Conservation (phyloP, 2,888 invertebrate species). For the Pedicia rivosa region DNA sequence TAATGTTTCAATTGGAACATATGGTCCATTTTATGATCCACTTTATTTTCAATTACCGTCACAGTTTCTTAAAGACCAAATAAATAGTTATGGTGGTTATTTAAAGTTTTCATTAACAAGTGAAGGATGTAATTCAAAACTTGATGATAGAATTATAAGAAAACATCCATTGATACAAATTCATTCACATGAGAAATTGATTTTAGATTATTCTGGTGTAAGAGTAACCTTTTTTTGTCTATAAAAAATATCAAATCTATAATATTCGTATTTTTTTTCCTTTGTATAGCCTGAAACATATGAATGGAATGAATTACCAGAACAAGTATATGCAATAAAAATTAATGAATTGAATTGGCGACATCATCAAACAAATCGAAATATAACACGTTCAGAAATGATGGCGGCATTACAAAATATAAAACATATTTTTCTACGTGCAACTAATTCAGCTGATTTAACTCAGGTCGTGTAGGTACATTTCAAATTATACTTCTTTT, state of each 20-base stretch:
- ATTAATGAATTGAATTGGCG: slow-evolving; percentile 70
- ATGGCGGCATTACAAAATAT: slow-evolving; percentile 89
- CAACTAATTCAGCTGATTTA: slow-evolving; percentile 45
- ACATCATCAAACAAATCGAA: slow-evolving; percentile 29
- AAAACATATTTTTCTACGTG: slow-evolving; percentile 61
- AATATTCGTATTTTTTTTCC: slow-evolving; percentile 5
- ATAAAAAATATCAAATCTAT: background rate
- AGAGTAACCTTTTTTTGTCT: no score
- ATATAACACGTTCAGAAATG: slow-evolving; percentile 57
- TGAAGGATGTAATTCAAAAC: slow-evolving; percentile 39
- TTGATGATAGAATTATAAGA: slow-evolving; percentile 37
- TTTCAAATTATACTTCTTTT: slow-evolving; percentile 1
- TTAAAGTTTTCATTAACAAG: slow-evolving; percentile 62
- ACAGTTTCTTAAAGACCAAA: slow-evolving; percentile 71
- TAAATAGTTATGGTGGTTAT: slow-evolving; percentile 81
- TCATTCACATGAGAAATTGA: slow-evolving; percentile 53
- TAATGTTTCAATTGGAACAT: slow-evolving; percentile 29
- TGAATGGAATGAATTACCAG: no score
- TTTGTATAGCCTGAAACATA: slow-evolving; percentile 23
- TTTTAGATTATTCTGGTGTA: slow-evolving; percentile 56
- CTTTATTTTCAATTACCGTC: slow-evolving; percentile 44
- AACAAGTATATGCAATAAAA: slow-evolving; percentile 37
- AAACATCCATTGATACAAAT: slow-evolving; percentile 69
- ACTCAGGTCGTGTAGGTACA: slow-evolving; percentile 37
- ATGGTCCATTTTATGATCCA: slow-evolving; percentile 24